phyloP scores from a whole-genome alignment of 2,888 invertebrate genomes.

The Tillus elongatus region DNA sequence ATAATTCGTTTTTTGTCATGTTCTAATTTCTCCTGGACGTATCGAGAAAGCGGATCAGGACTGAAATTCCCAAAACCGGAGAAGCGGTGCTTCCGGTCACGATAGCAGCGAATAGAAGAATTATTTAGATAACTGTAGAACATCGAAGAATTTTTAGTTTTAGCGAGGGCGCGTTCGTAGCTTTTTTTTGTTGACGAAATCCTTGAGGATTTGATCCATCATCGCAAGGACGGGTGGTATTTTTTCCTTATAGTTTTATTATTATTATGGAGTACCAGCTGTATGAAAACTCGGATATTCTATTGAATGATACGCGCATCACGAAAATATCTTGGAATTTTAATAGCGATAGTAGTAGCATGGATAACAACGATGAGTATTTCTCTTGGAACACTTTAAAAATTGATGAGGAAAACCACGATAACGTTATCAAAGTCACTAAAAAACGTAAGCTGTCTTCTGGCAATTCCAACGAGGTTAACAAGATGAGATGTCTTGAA shows the following conservation, averaged over 20 bases:
- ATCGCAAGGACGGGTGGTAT: not conserved
- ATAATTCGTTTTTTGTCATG: slow-evolving; percentile 79
- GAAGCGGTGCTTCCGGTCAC: too few relatives aligned
- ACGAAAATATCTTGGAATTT: not conserved
- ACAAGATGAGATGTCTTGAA: slow-evolving; percentile 1
- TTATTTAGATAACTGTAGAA: not conserved
- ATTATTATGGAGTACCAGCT: slow-evolving; percentile 42
- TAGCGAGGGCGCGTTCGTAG: too few relatives aligned
- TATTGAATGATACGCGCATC: slow-evolving; percentile 29
- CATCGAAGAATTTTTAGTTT: too few relatives aligned
- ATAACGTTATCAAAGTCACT: slow-evolving; percentile 15
- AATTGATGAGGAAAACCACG: slow-evolving; percentile 29
- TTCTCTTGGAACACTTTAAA: slow-evolving; percentile 39
- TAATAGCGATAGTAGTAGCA: slow-evolving; percentile 28
- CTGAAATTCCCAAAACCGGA: slow-evolving; percentile 14
- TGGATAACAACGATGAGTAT: slow-evolving; percentile 38
- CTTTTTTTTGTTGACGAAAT: not conserved
- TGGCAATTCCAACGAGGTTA: slow-evolving; percentile 13
- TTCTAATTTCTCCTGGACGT: slow-evolving; percentile 51
- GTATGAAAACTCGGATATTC: slow-evolving; percentile 32
- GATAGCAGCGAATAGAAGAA: slow-evolving; percentile 1
- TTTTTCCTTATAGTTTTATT: too few relatives aligned
- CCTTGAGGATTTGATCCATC: not conserved
- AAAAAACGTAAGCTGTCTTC: slow-evolving; percentile 26
- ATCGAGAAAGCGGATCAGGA: slow-evolving; percentile 19